Evolutionary conservation across 2,888 invertebrate genomes (phyloP).

Genomic region (Notodonta dromedarius): DNA sequence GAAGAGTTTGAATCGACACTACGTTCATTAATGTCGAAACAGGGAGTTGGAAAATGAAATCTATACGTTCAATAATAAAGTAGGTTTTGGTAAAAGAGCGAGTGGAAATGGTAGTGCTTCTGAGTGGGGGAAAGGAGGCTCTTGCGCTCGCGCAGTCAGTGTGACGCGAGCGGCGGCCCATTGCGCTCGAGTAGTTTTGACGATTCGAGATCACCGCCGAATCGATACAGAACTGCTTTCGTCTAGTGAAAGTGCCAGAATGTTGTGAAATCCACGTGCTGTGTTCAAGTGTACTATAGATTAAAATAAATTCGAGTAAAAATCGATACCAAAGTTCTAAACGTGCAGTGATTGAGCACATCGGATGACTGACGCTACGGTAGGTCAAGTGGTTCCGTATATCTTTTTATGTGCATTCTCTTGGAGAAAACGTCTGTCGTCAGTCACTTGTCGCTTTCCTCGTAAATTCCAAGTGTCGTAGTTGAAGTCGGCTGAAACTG

Average conservation of each 20-base stretch:
- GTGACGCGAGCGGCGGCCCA: constrained; percentile 52
- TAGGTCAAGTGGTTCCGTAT: constrained; percentile 44
- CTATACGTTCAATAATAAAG: not conserved
- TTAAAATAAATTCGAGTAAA: constrained; percentile 26
- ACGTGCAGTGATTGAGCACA: constrained; percentile 27
- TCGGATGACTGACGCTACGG: constrained; percentile 39
- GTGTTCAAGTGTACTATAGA: constrained; percentile 42
- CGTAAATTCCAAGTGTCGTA: constrained; percentile 31
- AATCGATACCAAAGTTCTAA: constrained; percentile 28
- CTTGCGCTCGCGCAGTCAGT: constrained; percentile 61
- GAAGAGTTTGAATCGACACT: constrained; percentile 18
- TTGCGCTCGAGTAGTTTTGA: constrained; percentile 54
- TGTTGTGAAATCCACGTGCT: constrained; percentile 51
- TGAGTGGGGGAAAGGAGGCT: constrained; percentile 64
- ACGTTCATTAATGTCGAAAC: not conserved
- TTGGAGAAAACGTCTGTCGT: constrained; percentile 42
- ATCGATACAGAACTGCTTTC: constrained; percentile 67
- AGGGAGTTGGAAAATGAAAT: constrained; percentile 1
- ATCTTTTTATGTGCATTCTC: constrained; percentile 43
- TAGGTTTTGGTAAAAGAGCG: constrained; percentile 5
- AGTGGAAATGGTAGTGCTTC: constrained; percentile 21
- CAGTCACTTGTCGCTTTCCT: constrained; percentile 30
- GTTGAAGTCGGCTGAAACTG: constrained; percentile 35
- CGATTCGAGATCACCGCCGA: constrained; percentile 51
- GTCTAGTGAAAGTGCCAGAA: constrained; percentile 70